phyloP scores from a whole-genome alignment of 2,888 invertebrate species.

The Tetragonula carbonaria region DNA sequence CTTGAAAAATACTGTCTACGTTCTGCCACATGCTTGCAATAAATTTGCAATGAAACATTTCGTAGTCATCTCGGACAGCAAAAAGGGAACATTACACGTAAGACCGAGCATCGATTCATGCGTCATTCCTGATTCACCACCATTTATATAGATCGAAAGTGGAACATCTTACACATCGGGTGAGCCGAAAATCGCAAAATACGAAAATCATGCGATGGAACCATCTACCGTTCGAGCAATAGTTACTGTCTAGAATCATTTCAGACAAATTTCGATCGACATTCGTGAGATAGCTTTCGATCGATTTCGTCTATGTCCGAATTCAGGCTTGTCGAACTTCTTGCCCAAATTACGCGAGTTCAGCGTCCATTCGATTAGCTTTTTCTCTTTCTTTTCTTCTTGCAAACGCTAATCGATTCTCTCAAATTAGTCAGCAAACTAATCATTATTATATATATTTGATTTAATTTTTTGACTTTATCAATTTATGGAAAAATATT shows the following conservation, averaged over 20 bases:
- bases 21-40: not conserved
- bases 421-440: too few relatives aligned
- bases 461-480: too few relatives aligned
- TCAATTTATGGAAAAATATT: too few relatives aligned
- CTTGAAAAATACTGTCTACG: not conserved
- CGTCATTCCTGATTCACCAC: not conserved
- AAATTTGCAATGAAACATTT: not conserved
- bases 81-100: not conserved
- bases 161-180: not conserved
- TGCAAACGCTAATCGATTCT: too few relatives aligned
- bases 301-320: too few relatives aligned
- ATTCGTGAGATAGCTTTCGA: not conserved
- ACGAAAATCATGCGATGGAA: not conserved
- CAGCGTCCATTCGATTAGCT: too few relatives aligned
- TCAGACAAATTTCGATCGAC: not conserved
- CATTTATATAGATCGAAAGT: not conserved
- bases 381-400: too few relatives aligned
- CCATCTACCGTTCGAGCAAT: not conserved
- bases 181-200: not conserved
- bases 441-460: too few relatives aligned
- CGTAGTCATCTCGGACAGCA: rapidly evolving
- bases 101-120: not conserved
- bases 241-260: not conserved
- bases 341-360: too few relatives aligned
- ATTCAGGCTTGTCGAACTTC: too few relatives aligned